phyloP scores from a whole-genome alignment of 2,888 invertebrate genomes.

The Cephus rjabovi region DNA sequence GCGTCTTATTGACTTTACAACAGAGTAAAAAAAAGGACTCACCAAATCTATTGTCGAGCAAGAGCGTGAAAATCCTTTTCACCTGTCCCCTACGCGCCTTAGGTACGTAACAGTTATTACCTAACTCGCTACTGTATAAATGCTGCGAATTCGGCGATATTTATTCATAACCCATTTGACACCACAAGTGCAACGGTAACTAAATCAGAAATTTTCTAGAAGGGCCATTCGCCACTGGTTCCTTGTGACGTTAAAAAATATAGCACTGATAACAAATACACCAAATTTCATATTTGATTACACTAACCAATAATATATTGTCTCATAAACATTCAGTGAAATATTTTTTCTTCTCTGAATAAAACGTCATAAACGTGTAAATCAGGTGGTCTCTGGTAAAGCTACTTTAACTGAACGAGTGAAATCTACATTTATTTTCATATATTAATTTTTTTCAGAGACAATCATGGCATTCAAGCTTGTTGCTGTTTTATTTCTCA shows the following conservation, averaged over 20 bases:
- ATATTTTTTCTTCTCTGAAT: not conserved
- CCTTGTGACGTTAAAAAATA: not conserved
- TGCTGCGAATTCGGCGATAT: slow-evolving; percentile 9
- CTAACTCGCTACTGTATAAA: slow-evolving; percentile 16
- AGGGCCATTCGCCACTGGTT: not conserved
- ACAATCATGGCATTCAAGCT: slow-evolving; percentile 19
- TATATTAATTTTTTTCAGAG: not conserved
- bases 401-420: not conserved
- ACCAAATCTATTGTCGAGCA: not conserved
- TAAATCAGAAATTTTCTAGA: not conserved
- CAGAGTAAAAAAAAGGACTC: not conserved
- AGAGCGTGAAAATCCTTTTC: slow-evolving; percentile 17
- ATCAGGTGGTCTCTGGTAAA: not conserved
- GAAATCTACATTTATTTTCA: not conserved
- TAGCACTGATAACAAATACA: not conserved
- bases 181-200: not conserved
- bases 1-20: not conserved
- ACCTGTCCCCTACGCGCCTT: slow-evolving; percentile 6
- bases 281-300: not conserved
- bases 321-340: not conserved
- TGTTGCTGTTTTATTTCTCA: slow-evolving; percentile 7
- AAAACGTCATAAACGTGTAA: not conserved
- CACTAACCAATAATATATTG: not conserved
- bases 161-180: slow-evolving; percentile 18
- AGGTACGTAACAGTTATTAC: slow-evolving; percentile 13